Base-by-base conservation (phyloP, 2,888 invertebrate species). In the Eugnorisma glareosa region DNA sequence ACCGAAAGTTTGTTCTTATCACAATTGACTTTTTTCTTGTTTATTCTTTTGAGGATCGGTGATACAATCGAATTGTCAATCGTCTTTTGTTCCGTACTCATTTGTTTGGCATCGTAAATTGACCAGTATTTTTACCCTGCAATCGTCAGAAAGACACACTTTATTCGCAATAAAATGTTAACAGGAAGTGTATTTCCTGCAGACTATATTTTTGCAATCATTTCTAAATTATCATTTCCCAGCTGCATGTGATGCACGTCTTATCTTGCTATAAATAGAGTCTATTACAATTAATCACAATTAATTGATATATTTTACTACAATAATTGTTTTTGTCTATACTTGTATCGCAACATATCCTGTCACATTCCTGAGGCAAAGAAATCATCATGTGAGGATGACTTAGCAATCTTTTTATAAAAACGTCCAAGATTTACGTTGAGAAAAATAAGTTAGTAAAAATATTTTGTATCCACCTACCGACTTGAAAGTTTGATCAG, bases 101-200 rank as follows among this genome's bases (percentile, higher is more conserved):
- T 31, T 82, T 57, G 35, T 15, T 28, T 1, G 48, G 8, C 4
- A 40, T 63, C 15, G 21, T 51, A 7, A 40, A 57, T 37, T n/a
- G 15, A 54, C 4, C 3, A 31, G 18, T 21, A 31, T 15, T 31
- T 28, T 69, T 66, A 37, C 11, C 54, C 7, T 59, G 5, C 35
- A 45, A 21, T 59, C 51, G 40, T 35, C 2, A 31, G 11, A 63
- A 61, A 28, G 21, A 70, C 8, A 78, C 31, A 54, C n/a, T 35
- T 37, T 31, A 64, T 43, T 43, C 8, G 54, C 37, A 64, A 37
- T 66, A 31, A 18, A 61, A 8, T 51, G 21, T 73, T 35, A 31
- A 48, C 51, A 68, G 81, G 81, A 85, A 2, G 54, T 81, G 11
- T 13, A 66, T 43, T 61, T 81, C 81, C 85, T 69, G 45, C 28